Evolutionary conservation across 2,113 vertebrate species (phyloP), one percentile per base, ranked within the genome.

Genomic region (Pituophis catenifer): DNA sequence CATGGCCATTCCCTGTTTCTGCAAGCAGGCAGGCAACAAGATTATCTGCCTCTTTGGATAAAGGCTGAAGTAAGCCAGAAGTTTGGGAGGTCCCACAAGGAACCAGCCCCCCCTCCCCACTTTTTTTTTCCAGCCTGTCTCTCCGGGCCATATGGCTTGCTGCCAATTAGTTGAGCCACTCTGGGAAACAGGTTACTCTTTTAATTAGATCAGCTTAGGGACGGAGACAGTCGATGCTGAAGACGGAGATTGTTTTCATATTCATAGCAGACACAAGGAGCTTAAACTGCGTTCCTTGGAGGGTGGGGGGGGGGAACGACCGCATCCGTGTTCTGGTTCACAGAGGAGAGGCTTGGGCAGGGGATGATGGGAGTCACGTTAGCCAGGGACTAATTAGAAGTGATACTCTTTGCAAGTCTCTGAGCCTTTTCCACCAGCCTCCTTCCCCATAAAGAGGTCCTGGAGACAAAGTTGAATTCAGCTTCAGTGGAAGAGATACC

Each of bases 121-220:
- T 48, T 48, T 48, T 48, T 0, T 10, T 24, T 50, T 3, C 10
- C 55, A 8, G 3, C 38, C 70, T 65, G 86, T 24, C 48, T 89
- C 70, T 26, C 12, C 3, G 54, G 92, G 90, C 94, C 94, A 94
- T 93, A 92, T 93, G 94, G 92, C 17, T 1, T 29, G 53, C 24
- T 53, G 88, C 59, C 92, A 94, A 94, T 94, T 81, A 12, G 52
- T 75, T 15, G 65, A 88, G 48, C 86, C 29, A 3, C 81, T 88
- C 75, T 53, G 65, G 75, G 52, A 89, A 88, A 50, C 58, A 38
- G 53, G 94, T 29, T 92, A 58, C 11, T 92, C 88, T 91, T 90
- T 92, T 93, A 92, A 94, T 92, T 93, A 90, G 90, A 93, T 94
- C 92, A 81, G 75, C 92, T 92, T 81, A 90, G 44, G 44, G 90